These are phyloP conservation scores for Spisula solida DNA, from an alignment of 2,888 invertebrate species.

Conservation along the genomic window DNA sequence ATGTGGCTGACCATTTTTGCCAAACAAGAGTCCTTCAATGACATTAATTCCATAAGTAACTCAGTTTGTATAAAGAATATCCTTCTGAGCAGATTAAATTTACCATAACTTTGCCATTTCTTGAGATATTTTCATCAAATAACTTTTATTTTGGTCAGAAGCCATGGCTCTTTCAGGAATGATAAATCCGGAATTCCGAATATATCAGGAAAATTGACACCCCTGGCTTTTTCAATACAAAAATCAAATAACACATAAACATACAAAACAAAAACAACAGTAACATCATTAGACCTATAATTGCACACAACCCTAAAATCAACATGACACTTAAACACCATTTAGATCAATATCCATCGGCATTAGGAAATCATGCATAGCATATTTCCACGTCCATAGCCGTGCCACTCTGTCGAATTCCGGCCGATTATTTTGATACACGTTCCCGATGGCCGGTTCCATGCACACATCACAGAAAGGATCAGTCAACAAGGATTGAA, in stretches of 20 bases:
- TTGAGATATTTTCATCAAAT: too few species aligned
- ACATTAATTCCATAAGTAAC: too few species aligned
- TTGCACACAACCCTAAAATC: constrained; percentile 37
- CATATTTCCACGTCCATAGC: constrained; percentile 96
- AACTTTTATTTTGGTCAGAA: too few species aligned
- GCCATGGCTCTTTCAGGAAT: too few species aligned
- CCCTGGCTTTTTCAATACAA: too few species aligned
- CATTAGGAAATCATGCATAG: constrained; percentile 86
- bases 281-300: constrained; percentile 16
- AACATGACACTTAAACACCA: constrained; percentile 69
- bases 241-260: neutral
- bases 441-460: constrained; percentile 94
- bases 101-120: too few species aligned
- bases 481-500: constrained; percentile 89
- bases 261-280: neutral
- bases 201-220: too few species aligned
- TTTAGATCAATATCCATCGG: constrained; percentile 81
- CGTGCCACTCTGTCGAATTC: constrained; percentile 94
- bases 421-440: constrained; percentile 92
- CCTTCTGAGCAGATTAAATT: too few species aligned
- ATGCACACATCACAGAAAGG: constrained; percentile 96
- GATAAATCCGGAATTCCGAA: too few species aligned
- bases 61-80: too few species aligned
- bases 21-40: too few species aligned
- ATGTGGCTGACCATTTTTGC: too few species aligned